phyloP scores from a whole-genome alignment of 2,797 vertebrate genomes.

The Intellagama lesueurii region DNA sequence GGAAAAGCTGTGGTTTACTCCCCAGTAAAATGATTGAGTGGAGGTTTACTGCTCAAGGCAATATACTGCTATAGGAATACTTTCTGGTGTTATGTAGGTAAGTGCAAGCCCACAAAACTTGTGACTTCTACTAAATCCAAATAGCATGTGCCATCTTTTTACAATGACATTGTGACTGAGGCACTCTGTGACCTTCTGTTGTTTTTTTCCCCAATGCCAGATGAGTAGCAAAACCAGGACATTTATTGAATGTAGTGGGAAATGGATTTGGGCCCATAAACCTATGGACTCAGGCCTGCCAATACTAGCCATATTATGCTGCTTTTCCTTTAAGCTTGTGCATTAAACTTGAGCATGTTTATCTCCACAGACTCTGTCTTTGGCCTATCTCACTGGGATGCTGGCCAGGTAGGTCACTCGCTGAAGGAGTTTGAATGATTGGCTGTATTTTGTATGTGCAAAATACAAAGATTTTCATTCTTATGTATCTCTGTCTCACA shows the following conservation, averaged over 20 bases:
- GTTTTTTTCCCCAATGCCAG: neutral
- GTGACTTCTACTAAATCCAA: neutral
- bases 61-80: neutral
- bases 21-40: neutral
- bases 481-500: too few relatives aligned
- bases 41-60: neutral
- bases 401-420: slow-evolving; percentile 86
- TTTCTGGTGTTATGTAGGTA: neutral
- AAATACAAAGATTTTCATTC: too few relatives aligned
- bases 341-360: slow-evolving; percentile 21
- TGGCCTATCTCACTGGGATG: slow-evolving; percentile 95
- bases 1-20: neutral
- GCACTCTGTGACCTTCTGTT: neutral
- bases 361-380: slow-evolving; percentile 89
- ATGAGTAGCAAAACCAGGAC: neutral
- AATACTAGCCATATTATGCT: neutral
- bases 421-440: neutral
- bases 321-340: neutral
- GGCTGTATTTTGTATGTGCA: neutral
- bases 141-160: neutral
- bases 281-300: too few relatives aligned
- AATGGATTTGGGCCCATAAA: neutral
- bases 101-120: neutral
- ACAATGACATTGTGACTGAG: neutral
- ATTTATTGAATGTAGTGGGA: neutral